Evolutionary conservation across 2,113 vertebrate species (phyloP), one percentile per base, ranked within the genome.

Genomic region (Fukomys damarensis): DNA sequence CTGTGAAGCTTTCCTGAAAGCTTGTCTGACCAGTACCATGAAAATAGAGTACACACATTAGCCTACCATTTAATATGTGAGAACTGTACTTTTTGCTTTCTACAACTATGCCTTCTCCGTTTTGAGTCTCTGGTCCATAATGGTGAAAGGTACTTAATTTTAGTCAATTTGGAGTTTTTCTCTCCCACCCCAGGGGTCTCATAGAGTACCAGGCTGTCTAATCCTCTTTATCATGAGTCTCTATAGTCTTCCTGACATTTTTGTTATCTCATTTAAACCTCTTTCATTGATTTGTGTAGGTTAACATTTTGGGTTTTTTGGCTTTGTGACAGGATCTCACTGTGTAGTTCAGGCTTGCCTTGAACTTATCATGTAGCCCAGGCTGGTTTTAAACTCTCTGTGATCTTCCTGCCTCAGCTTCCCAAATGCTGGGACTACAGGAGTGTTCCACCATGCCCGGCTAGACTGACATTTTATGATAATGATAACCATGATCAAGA

Each of bases 41-140:
- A 66, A 66, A 66, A 35, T 66, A 66, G 65, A 66, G 30, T 35
- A 66, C 32, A 66, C 14, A 35, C 35, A 66, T 66, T 32, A 66
- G 65, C 65, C 65, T 66, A 35, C 13, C 65, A 66, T 66, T 66
- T 32, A 66, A 66, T 66, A 35, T 66, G 32, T 28, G 13, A 66
- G 65, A 35, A 66, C 65, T 66, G 32, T 66, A 66, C 65, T 66
- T 66, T 43, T n/a, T 56, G 54, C 80, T 66, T 86, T 74, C 38
- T 89, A 0, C 89, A 61, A 63, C 24, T 59, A 66, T 61, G 72
- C 72, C 16, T 43, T 84, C 93, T 90, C 63, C 83, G 22, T 76
- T 95, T 70, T 87, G 91, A 70, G 32, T 68, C 49, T 87, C 74
- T 95, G 35, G 76, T 83, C 41, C 35, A 87, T n/a, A 61, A 13